A percentile compares a stretch with the other conserved stretches of the same genome.
Evolutionary conservation across 2,888 invertebrate genomes (phyloP).

Genomic region (Spatulosminthurus flaviceps): DNA sequence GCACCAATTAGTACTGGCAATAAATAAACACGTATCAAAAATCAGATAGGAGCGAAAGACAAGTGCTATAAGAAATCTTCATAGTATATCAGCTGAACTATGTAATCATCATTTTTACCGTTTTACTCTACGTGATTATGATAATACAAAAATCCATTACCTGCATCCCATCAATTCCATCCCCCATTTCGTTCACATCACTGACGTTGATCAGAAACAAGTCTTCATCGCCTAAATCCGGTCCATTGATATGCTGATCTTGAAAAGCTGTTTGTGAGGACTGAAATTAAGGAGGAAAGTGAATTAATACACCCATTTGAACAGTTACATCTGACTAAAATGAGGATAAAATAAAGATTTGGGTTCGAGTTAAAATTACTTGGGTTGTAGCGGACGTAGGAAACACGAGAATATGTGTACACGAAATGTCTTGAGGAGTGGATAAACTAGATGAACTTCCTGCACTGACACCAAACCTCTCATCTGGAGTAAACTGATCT

Average conservation of each 20-base stretch:
- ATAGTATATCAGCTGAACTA: no score
- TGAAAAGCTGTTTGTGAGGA: conserved; percentile 77
- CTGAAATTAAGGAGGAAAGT: conserved; percentile 65
- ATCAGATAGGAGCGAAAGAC: no score
- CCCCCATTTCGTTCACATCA: conserved; percentile 68
- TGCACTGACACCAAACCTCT: conserved; percentile 81
- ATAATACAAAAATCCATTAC: conserved; percentile 44
- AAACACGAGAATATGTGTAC: conserved; percentile 98
- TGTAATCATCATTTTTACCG: no score
- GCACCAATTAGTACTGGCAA: no score
- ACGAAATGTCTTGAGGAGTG: conserved; percentile 95
- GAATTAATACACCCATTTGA: conserved; percentile 9
- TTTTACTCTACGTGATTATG: neutral
- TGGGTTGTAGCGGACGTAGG: conserved; percentile 96
- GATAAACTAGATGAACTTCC: conserved; percentile 80
- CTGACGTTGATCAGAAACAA: conserved; percentile 74
- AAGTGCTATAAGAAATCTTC: neutral
- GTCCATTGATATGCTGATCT: conserved; percentile 75
- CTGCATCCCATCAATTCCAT: conserved; percentile 75
- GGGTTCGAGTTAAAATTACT: no score
- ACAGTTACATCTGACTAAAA: no score
- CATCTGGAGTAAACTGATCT: conserved; percentile 95
- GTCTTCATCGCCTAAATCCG: conserved; percentile 73
- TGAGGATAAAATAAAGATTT: no score
- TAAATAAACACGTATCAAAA: no score